Base-by-base conservation (phyloP, 2,888 invertebrate species). In the Molorchus minor region DNA sequence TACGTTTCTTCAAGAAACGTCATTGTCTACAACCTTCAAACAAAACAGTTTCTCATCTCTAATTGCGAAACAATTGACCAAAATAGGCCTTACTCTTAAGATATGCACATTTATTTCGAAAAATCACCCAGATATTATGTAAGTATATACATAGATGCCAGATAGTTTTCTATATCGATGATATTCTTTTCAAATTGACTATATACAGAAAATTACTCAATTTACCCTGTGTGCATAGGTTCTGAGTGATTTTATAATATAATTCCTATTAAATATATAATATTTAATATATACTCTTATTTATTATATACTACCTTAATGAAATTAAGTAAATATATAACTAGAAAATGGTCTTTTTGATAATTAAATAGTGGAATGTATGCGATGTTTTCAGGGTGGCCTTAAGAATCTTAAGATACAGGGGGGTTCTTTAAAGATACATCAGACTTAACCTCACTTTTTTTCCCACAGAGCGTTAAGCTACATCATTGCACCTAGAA, bases 341-440 rank as follows among this genome's bases (percentile, higher is more conserved):
- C 49, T 49, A 49, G 38, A 38, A 49, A 49, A 49, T 21, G 49
- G 49, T 49, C 49, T 38, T 46, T 45, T 49, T 40, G 47, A 43
- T 43, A 47, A 20, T 47, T 35, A 47, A 47, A 47, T 38, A 33
- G 33, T 25, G 38, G 49, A 49, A 49, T 49, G 49, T 29, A 12
- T 38, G 49, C 15, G 43, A 25, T 21, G n/a, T n/a, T 5, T 16
- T 25, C 49, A 49, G 49, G 49, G 38, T 38, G 49, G 13, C 36
- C 20, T 13, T 46, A 33, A 46, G 30, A 35, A 12, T 21, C 20
- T 13, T 46, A 33, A 46, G 30, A 35, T 35, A 46, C 21, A n/a
- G 21, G 43, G 33, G 36, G 20, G 35, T 36, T 36, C 13, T 12
- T 21, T 15, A 29, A 33, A 29, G 10, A n/a, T 33, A 21, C 10